A percentile compares a stretch with the other conserved stretches of the same genome.
Evolutionary conservation across 2,888 invertebrate genomes (phyloP).

Genomic region (Pyrochroa serraticornis): DNA sequence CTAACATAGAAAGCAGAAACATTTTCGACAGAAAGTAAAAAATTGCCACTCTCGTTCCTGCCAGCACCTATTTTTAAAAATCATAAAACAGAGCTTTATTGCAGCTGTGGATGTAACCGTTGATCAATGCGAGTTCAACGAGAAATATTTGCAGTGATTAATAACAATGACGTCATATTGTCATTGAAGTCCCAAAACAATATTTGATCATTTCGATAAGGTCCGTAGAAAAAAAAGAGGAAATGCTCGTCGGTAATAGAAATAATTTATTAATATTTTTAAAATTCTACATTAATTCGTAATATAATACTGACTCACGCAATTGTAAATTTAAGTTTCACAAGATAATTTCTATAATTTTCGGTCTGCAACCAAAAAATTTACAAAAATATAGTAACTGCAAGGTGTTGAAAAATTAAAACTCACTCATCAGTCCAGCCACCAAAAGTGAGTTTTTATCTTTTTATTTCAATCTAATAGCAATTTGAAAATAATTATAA

Average conservation of each 20-base stretch:
- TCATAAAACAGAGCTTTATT: too few species aligned
- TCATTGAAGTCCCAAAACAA: too few species aligned
- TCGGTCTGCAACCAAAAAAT: conserved; percentile 1
- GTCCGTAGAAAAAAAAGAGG: background rate
- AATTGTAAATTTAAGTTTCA: background rate
- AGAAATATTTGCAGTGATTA: background rate
- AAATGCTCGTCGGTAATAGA: conserved; percentile 12
- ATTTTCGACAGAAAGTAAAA: too few species aligned
- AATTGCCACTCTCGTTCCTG: too few species aligned
- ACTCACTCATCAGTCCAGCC: conserved; percentile 2
- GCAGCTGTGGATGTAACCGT: too few species aligned
- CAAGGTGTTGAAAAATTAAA: conserved; percentile 6
- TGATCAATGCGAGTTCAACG: too few species aligned
- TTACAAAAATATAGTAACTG: conserved; percentile 5
- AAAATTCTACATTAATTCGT: background rate
- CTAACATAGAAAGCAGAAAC: too few species aligned
- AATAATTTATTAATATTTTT: conserved; percentile 13
- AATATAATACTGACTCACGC: conserved; percentile 12
- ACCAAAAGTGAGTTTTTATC: background rate
- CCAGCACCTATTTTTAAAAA: too few species aligned
- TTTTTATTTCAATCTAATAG: background rate
- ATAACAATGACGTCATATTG: too few species aligned
- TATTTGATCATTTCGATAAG: too few species aligned
- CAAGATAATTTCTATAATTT: too few species aligned
- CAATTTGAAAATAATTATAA: conserved; percentile 10